Conservation (phyloP, 2,797 vertebrate genomes). For the Emydoidea blandingii region DNA sequence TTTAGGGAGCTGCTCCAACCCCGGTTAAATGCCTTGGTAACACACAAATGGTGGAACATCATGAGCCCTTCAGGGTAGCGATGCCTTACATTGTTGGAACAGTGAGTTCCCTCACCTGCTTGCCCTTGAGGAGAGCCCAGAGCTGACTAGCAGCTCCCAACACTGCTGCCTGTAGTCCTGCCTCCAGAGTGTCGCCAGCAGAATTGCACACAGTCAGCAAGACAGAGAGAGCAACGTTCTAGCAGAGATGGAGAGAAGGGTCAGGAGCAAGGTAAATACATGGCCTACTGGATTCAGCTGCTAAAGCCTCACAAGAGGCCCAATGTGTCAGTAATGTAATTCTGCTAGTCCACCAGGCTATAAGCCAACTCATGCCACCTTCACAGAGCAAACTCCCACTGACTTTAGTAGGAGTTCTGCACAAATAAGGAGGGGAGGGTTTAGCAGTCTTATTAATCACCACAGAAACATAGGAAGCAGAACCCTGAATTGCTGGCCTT, state of each 20-base stretch:
- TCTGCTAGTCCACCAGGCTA: slow-evolving; percentile 34
- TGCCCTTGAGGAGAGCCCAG: slow-evolving; percentile 84
- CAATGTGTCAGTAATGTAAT: background rate
- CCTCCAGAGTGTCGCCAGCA: slow-evolving; percentile 78
- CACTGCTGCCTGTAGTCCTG: slow-evolving; percentile 72
- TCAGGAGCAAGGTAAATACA: fast-evolving
- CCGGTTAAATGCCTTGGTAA: background rate
- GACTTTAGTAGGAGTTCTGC: background rate
- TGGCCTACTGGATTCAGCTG: background rate
- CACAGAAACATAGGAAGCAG: background rate
- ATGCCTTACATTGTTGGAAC: background rate
- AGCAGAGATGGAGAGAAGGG: background rate
- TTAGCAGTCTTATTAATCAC: background rate
- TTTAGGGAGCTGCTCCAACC: background rate
- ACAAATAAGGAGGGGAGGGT: background rate
- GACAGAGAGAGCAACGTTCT: slow-evolving; percentile 83
- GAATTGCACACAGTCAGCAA: slow-evolving; percentile 81
- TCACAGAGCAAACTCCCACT: background rate
- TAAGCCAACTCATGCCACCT: background rate
- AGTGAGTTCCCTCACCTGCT: slow-evolving; percentile 84
- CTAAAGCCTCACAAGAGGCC: background rate
- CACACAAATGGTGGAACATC: background rate
- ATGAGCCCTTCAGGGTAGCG: background rate
- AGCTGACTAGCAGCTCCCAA: slow-evolving; percentile 81
- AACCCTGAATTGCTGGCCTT: background rate